Conservation (phyloP, 35 echinoderm and acorn worm species). For the Strongylocentrotus purpuratus region DNA sequence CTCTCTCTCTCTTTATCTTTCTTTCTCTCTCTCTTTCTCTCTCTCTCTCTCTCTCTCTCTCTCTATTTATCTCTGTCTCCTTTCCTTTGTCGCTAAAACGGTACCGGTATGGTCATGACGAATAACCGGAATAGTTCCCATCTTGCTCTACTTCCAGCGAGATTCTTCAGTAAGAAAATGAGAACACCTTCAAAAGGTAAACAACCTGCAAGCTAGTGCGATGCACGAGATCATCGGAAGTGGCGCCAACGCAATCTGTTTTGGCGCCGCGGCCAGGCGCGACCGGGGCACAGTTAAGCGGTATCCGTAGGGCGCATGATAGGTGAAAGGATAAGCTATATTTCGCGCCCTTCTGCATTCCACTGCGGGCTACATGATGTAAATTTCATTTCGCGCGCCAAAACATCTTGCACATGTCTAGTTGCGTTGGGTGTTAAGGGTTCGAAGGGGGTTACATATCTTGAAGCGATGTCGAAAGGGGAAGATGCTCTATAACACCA, state of each 20-base stretch:
- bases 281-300: neutral
- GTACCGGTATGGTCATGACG: no score
- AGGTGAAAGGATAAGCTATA: neutral
- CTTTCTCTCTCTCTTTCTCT: no score
- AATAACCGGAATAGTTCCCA: neutral
- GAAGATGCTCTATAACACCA: neutral
- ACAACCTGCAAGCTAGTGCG: neutral
- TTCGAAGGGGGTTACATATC: neutral
- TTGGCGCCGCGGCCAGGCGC: neutral
- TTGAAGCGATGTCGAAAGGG: neutral
- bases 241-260: constrained; percentile 15
- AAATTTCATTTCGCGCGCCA: constrained; percentile 5
- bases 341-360: neutral
- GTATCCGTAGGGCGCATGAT: neutral
- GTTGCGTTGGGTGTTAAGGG: neutral
- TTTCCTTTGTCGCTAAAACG: no score
- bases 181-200: neutral
- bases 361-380: constrained; percentile 8
- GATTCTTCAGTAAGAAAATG: neutral
- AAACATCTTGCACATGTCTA: neutral
- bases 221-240: neutral
- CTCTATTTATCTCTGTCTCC: no score
- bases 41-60: no score
- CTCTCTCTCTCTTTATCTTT: no score
- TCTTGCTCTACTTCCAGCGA: neutral